Base-by-base conservation (phyloP, 2,888 invertebrate species). In the Agrochola circellaris region DNA sequence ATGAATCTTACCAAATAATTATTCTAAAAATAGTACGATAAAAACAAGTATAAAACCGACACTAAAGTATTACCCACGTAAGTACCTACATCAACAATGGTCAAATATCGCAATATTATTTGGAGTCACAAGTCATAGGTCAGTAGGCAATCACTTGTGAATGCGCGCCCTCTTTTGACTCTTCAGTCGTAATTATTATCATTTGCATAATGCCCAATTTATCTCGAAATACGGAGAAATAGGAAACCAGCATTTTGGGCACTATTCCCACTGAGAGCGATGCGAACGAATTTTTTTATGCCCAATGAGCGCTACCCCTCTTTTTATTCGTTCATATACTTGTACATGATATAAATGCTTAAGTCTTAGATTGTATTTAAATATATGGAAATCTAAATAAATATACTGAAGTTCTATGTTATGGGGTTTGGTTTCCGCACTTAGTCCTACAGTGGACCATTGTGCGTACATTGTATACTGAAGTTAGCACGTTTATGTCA, bases 91-190 rank as follows among this genome's bases (percentile, higher is more conserved):
- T 30, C n/a, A 65, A 84, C 71, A 79, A 80, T 79, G n/a, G 64
- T 60, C 38, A 64, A 74, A 64, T 45, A 83, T 71, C 54, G 38
- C 26, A 48, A 66, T 54, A 42, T 48, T 67, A 51, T 62, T 62
- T 34, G 30, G 2, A 64, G 70, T 79, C 73, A 48, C 20, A 81
- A 61, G 79, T 73, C 73, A 48, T 42, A 75, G 79, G 67, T 82
- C 34, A 84, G 80, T 74, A 60, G 80, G 68, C 62, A 74, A 84
- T 67, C 67, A 20, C 23, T 23, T 62, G n/a, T 26, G 61, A 38
- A 9, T 34, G 45, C 56, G 42, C 34, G 70, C 42, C 71, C 56
- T 48, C 60, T 45, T 30, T 77, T 71, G 51, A 71, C 58, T 38
- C 56, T 34, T 11, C 15, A 42, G 64, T 60, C 51, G 67, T 64